phyloP scores from a whole-genome alignment of 1,140 invertebrate genomes.

The Drosophila hydei region DNA sequence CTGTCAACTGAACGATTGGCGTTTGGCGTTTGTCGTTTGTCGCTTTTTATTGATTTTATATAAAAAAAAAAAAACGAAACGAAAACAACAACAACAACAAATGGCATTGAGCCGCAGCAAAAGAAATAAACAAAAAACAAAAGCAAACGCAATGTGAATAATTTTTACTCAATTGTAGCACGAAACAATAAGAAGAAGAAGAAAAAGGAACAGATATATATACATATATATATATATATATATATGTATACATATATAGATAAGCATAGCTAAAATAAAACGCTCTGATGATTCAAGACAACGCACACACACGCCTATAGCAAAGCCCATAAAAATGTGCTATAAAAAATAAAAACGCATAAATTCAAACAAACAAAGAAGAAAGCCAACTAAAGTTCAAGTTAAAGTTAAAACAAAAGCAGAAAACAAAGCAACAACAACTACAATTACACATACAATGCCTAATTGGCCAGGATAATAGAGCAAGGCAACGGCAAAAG shows the following conservation, averaged over 20 bases:
- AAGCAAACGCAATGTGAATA: conserved; percentile 73
- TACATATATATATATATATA: conserved; percentile 12
- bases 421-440: background rate
- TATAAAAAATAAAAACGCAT: conserved; percentile 70
- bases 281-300: conserved; percentile 43
- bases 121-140: conserved; percentile 45
- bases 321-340: conserved; percentile 63
- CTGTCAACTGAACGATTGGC: conserved; percentile 21
- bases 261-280: conserved; percentile 5
- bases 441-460: conserved; percentile 19
- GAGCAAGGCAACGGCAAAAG: background rate
- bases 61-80: conserved; percentile 19
- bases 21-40: conserved; percentile 27
- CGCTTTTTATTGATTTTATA: conserved; percentile 75
- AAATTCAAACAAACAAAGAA: conserved; percentile 51
- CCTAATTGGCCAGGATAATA: conserved; percentile 35
- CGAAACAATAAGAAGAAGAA: conserved; percentile 50
- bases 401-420: conserved; percentile 45
- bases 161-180: conserved; percentile 61
- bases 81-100: conserved; percentile 21
- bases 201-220: background rate
- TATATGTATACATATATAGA: conserved; percentile 8
- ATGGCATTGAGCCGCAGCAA: conserved; percentile 40
- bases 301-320: conserved; percentile 10
- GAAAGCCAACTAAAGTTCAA: conserved; percentile 46